phyloP scores from a whole-genome alignment of 2,797 vertebrate genomes.

The Ctenopoma kingsleyae region DNA sequence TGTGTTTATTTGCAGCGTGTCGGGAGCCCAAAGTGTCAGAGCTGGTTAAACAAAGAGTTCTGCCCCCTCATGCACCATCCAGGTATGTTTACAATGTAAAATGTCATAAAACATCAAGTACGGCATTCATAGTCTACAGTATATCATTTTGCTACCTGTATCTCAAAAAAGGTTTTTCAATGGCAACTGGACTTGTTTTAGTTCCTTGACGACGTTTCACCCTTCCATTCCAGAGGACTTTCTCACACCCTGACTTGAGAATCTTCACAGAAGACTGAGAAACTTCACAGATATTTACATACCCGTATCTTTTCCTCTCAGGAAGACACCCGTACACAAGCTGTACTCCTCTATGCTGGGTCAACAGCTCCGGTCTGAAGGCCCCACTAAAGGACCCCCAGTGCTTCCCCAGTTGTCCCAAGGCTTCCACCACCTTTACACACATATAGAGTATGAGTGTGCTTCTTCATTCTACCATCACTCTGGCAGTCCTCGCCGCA shows the following conservation, averaged over 20 bases:
- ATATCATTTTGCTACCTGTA: not conserved
- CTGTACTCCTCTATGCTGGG: conserved; percentile 87
- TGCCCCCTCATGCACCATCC: conserved; percentile 89
- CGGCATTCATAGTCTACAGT: not conserved
- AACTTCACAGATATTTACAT: too few species aligned
- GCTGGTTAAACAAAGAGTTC: conserved; percentile 92
- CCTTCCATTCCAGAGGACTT: too few species aligned
- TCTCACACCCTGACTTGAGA: too few species aligned
- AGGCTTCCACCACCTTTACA: conserved; percentile 93
- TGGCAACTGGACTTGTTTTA: too few species aligned
- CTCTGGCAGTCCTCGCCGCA: conserved; percentile 92
- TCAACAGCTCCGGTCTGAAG: conserved; percentile 74
- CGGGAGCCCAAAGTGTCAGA: conserved; percentile 96
- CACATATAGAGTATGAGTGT: conserved; percentile 94
- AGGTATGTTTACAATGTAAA: conserved; percentile 80
- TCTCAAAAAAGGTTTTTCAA: too few species aligned
- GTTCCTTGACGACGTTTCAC: too few species aligned
- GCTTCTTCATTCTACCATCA: conserved; percentile 93
- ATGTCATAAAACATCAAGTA: not conserved
- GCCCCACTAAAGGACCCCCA: conserved; percentile 86
- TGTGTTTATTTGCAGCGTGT: conserved; percentile 87
- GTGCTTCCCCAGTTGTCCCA: conserved; percentile 85
- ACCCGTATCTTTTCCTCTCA: conserved; percentile 62
- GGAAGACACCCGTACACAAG: conserved; percentile 94
- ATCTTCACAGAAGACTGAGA: too few species aligned